Evolutionary conservation across 1,140 invertebrate genomes (phyloP).

Genomic region (Sminthurides bifidus): DNA sequence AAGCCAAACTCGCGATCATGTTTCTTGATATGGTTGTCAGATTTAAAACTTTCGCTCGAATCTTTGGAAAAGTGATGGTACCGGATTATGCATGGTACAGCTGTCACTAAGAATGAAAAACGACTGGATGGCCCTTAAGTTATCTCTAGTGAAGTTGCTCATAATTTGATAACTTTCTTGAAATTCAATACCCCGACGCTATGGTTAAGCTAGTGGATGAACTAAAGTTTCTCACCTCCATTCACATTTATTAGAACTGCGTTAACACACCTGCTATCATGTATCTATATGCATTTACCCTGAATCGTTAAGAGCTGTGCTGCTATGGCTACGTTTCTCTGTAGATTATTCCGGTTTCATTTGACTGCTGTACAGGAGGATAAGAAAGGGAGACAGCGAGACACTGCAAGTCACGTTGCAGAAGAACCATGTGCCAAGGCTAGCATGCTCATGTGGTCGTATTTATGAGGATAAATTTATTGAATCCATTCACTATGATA

Average conservation of each 20-base stretch:
- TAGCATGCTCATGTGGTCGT: constrained; percentile 93
- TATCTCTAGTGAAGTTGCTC: constrained; percentile 81
- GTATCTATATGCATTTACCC: constrained; percentile 90
- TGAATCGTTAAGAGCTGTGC: constrained; percentile 60
- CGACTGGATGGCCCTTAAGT: constrained; percentile 94
- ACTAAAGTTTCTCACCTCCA: constrained; percentile 53
- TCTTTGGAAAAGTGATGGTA: too few species aligned
- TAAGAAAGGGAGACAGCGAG: constrained; percentile 85
- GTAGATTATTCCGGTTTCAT: constrained; percentile 4
- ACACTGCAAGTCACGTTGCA: constrained; percentile 86
- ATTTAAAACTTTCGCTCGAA: too few species aligned
- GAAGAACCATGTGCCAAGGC: constrained; percentile 87
- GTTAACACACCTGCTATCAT: constrained; percentile 78
- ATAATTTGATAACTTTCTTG: constrained; percentile 82
- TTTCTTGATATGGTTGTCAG: too few species aligned
- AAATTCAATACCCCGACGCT: constrained; percentile 92
- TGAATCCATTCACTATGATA: constrained; percentile 81
- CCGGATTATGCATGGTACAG: too few species aligned
- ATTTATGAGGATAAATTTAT: constrained; percentile 99
- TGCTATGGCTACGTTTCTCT: background rate
- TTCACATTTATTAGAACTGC: constrained; percentile 81
- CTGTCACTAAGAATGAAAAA: too few species aligned
- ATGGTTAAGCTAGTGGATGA: constrained; percentile 98
- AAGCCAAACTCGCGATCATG: too few species aligned
- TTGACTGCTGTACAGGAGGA: constrained; percentile 49